phyloP scores from a whole-genome alignment of 2,888 invertebrate genomes.

The Drosophila cognata region DNA sequence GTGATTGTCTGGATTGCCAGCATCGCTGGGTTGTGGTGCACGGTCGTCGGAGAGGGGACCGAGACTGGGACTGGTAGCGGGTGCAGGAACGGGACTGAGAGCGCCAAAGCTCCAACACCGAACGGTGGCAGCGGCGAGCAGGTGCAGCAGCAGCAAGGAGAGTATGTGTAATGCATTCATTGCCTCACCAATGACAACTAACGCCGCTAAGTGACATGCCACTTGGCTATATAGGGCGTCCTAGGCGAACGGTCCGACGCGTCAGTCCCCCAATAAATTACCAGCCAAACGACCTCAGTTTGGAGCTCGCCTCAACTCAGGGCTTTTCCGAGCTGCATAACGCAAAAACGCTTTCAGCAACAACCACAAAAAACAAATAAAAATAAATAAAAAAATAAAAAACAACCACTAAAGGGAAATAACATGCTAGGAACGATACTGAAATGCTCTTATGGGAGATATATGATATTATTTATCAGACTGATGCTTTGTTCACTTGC shows the following conservation, averaged over 20 bases:
- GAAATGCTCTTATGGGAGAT: slow-evolving; percentile 26
- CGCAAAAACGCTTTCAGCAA: slow-evolving; percentile 33
- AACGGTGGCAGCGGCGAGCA: slow-evolving; percentile 26
- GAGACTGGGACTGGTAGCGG: too few species aligned
- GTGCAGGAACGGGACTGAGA: slow-evolving; percentile 2
- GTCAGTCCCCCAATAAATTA: slow-evolving; percentile 52
- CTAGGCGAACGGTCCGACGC: slow-evolving; percentile 20
- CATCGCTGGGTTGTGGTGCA: slow-evolving; percentile 58
- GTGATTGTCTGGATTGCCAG: slow-evolving; percentile 49
- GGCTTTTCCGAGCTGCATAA: slow-evolving; percentile 63
- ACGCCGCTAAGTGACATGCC: slow-evolving; percentile 36
- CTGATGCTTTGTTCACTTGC: not conserved
- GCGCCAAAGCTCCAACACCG: slow-evolving; percentile 61
- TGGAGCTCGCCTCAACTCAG: slow-evolving; percentile 41
- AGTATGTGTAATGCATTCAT: slow-evolving; percentile 54
- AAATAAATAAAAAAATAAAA: slow-evolving; percentile 2
- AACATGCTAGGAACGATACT: not conserved
- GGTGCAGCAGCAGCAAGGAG: slow-evolving; percentile 44
- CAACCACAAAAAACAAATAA: slow-evolving; percentile 4
- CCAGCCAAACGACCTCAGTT: slow-evolving; percentile 54
- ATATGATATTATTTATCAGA: not conserved
- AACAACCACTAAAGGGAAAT: not conserved
- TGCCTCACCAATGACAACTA: slow-evolving; percentile 56
- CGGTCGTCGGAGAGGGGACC: slow-evolving; percentile 24
- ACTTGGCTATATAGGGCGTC: slow-evolving; percentile 64